Conservation (phyloP, 2,888 invertebrate genomes). For the Heliconius cydno region DNA sequence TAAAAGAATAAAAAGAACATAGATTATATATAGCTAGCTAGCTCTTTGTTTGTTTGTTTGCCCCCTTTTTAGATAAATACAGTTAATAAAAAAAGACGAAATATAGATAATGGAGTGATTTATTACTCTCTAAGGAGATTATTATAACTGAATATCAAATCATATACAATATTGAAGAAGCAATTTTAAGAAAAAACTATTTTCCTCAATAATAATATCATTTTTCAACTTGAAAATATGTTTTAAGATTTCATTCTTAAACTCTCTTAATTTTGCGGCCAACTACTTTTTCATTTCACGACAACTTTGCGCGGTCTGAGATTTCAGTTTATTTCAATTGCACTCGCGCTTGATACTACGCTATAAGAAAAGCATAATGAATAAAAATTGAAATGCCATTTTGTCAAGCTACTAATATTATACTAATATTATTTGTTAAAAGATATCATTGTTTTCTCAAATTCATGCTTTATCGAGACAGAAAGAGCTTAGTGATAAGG, state of each 20-base stretch:
- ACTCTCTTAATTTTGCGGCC: conserved; percentile 19
- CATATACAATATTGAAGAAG: neutral
- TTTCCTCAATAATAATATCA: neutral
- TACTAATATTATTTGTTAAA: neutral
- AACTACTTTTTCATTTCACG: conserved; percentile 27
- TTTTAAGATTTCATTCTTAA: conserved; percentile 8
- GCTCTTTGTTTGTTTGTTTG: no score
- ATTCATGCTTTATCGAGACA: no score
- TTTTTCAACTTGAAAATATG: neutral
- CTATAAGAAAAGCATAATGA: conserved; percentile 3
- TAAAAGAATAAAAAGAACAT: no score
- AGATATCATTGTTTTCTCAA: neutral
- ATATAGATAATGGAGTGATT: neutral
- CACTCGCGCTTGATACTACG: conserved; percentile 9
- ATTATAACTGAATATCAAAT: neutral
- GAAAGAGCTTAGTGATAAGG: no score
- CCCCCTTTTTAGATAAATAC: no score
- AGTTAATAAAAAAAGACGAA: neutral
- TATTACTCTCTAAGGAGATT: neutral
- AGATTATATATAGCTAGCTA: no score
- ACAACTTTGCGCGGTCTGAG: conserved; percentile 15
- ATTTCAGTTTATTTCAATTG: conserved; percentile 30
- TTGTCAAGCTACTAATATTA: neutral
- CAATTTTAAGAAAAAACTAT: neutral
- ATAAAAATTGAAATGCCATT: conserved; percentile 8